Base-by-base conservation (phyloP, 2,797 vertebrate species). In the Myoxocephalus aenaeus region DNA sequence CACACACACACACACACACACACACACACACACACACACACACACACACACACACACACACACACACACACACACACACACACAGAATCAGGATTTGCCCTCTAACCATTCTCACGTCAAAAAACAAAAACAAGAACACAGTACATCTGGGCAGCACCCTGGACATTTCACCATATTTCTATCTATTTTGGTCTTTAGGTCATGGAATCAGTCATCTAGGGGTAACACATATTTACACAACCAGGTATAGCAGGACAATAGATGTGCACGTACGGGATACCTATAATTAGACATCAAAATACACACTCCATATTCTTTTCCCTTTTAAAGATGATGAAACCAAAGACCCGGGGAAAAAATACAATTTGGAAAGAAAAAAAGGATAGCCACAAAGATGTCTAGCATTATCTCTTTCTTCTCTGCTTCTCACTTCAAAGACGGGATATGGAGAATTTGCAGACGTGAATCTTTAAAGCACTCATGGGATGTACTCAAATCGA, bases 381-480 rank as follows among this genome's bases (percentile, higher is more conserved):
- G 79, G 62, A 58, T 74, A 36, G 79, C 70, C 78, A 77, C 81
- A 87, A 80, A 86, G 77, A 92, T 83, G 77, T 88, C 77, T 69
- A 38, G 84, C 65, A 85, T 90, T 86, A 91, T 92, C 83, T 75
- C 72, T 92, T 91, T 93, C 88, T 90, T 89, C 86, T 81, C 72
- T 73, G 62, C 81, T 27, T 84, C 90, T 61, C 57, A 92, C 94
- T 94, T 96, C 92, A 95, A 95, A 95, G 93, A 73, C 29, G 57
- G 90, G 86, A 92, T 94, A 94, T 95, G 90, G 94, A 95, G 90
- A 94, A 95, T 94, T 94, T 93, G 95, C 89, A 84, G 87, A 89
- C 64, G 86, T 90, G 84, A 93, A 95, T 93, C 87, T 92, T 93
- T 94, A 94, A 95, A 88, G 88, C 89, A 88, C 93, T 93, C 87